Evolutionary conservation across 1,140 invertebrate species (phyloP).

Genomic region (Ditylenchus dipsaci): DNA sequence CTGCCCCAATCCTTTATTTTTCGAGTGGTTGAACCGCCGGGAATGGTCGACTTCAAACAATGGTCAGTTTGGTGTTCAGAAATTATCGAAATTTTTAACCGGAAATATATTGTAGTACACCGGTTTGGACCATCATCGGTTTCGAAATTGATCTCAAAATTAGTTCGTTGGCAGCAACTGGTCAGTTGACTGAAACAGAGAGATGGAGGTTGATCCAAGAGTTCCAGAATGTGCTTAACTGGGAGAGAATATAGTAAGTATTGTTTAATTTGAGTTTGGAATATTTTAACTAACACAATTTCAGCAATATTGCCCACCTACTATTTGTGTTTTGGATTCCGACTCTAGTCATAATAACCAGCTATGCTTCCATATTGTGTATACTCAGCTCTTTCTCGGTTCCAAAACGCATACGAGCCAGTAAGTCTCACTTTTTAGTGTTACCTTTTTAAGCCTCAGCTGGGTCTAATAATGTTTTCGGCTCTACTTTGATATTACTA

Average conservation of each 20-base stretch:
- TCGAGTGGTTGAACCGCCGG: slow-evolving; percentile 48
- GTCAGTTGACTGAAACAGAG: slow-evolving; percentile 14
- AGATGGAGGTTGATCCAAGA: slow-evolving; percentile 23
- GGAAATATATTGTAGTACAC: slow-evolving; percentile 22
- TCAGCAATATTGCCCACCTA: slow-evolving; percentile 50
- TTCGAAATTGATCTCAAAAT: slow-evolving; percentile 46
- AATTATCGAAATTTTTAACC: slow-evolving; percentile 3
- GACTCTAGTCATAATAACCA: slow-evolving; percentile 45
- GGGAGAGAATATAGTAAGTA: background rate
- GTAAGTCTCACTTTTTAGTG: background rate
- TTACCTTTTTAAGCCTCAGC: slow-evolving; percentile 3
- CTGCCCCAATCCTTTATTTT: slow-evolving; percentile 51
- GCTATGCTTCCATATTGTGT: slow-evolving; percentile 41
- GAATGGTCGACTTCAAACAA: slow-evolving; percentile 45
- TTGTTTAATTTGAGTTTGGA: too few species aligned
- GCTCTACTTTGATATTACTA: too few species aligned
- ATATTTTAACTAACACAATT: slow-evolving; percentile 34
- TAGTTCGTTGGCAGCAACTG: slow-evolving; percentile 2
- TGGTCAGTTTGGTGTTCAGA: background rate
- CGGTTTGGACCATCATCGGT: slow-evolving; percentile 53
- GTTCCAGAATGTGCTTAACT: slow-evolving; percentile 16
- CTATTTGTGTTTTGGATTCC: slow-evolving; percentile 56
- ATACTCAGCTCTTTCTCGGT: slow-evolving; percentile 41
- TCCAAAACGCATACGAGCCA: slow-evolving; percentile 16
- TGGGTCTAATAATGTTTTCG: background rate